Evolutionary conservation across 2,888 invertebrate genomes (phyloP), one percentile per base, ranked within the genome.

Genomic region (Hyposoter didymator): DNA sequence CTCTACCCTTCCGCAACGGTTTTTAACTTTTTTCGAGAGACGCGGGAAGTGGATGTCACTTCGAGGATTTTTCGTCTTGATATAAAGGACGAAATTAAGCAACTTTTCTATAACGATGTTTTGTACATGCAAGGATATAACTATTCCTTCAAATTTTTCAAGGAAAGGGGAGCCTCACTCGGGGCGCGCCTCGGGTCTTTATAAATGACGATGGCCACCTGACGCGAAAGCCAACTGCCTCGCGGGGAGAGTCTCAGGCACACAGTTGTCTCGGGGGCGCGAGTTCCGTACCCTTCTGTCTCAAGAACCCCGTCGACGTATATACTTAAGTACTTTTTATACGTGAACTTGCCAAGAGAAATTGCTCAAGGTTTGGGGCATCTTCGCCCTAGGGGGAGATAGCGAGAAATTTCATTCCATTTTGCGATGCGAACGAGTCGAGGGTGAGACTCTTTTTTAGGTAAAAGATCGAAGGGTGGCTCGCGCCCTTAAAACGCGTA

Each of bases 151-250:
- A 72, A 72, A 79, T 45, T 72, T 62, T 64, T 28, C 66, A 35
- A 14, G 62, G 73, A 84, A 84, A 39, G 67, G 82, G 78, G 82
- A 39, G 66, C 59, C 43, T 39, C 19, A 35, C 22, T n/a, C 78
- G 66, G 35, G 72, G 70, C 72, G 72, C 82, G 52, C 47, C 67
- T 78, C 74, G 70, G 28, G 55, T 45, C 35, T 64, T 52, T 80
- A 78, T 84, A 83, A 88, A 90, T 88, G 88, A 89, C 91, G 90
- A 90, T 84, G 79, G 84, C 92, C 93, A 93, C 91, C 93, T 93
- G 93, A 93, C 93, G 92, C 90, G 5, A 82, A 55, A 35, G 67
- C 81, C 93, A 93, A 93, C 93, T 92, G 93, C 90, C 89, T 89
- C 78, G 84, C 78, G 84, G 90, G 88, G 87, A 66, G 45, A 72